Evolutionary conservation across 2,888 invertebrate genomes (phyloP), one percentile per base, ranked within the genome.

Genomic region (Napeogenes sylphis): DNA sequence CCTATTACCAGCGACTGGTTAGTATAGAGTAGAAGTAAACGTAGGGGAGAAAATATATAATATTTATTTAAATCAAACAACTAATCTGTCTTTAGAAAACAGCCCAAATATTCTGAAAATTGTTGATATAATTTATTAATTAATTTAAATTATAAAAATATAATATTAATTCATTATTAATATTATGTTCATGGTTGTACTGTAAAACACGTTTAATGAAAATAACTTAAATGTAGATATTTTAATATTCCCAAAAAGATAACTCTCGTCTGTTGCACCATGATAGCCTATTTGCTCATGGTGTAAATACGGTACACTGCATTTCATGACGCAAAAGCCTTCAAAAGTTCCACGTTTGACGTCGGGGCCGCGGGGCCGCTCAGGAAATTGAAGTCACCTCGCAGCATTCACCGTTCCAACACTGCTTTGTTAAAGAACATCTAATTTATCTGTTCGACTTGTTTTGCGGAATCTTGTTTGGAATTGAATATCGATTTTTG

Each of bases 331-430:
- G 80, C 78, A 78, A 73, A 75, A 77, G 79, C 78, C 79, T 81
- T 85, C 85, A 84, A 83, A 89, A 88, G 86, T 89, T 90, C 74
- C 73, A 73, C 80, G 77, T 78, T 80, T 79, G 80, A 80, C 72
- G 75, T 75, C 75, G 73, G 74, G 67, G 74, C 75, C 75, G 75
- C 83, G 83, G 85, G 80, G 82, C 78, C 80, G 77, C 75, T 76
- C 87, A 89, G 90, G 90, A 90, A 90, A 90, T 90, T 90, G 90
- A 89, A 90, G 87, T 87, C 88, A 88, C 84, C 84, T 85, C 81
- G 73, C 74, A 74, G 75, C 69, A 78, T 80, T 79, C 81, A 78
- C 71, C 76, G 75, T 76, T 78, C 77, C 79, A 87, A 87, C 87
- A 86, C 84, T 84, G 89, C 89, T 87, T 85, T 86, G 85, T 82